Conservation (phyloP, 2,797 vertebrate genomes). For the Sitta carolinensis region DNA sequence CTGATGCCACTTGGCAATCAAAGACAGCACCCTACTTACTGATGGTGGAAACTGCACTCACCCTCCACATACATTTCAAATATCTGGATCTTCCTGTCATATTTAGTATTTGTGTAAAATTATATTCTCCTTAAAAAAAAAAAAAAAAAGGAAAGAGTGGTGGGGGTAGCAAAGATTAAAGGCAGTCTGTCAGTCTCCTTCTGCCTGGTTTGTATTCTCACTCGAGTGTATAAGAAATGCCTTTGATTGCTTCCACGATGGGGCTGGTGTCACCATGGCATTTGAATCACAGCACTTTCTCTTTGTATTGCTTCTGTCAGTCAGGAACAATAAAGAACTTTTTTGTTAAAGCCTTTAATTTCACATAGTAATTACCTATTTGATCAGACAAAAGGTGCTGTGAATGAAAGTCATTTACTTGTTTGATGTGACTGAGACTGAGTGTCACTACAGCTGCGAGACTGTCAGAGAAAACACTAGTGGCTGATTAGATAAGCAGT, state of each 20-base stretch:
- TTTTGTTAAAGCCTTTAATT: conserved; percentile 75
- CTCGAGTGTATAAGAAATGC: conserved; percentile 56
- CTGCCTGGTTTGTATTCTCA: conserved; percentile 46
- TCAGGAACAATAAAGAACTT: conserved; percentile 69
- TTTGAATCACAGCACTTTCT: conserved; percentile 30
- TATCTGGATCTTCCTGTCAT: not conserved
- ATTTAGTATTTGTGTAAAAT: conserved; percentile 30
- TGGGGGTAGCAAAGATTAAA: conserved; percentile 57
- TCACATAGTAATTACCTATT: conserved; percentile 76
- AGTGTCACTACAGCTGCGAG: conserved; percentile 68
- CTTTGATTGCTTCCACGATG: conserved; percentile 66
- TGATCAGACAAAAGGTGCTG: conserved; percentile 75
- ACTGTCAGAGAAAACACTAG: conserved; percentile 63
- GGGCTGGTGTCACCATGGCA: conserved; percentile 32
- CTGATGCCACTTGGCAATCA: not conserved
- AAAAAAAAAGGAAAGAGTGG: not conserved
- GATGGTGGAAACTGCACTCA: not conserved
- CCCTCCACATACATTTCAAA: not conserved
- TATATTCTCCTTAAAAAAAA: not conserved
- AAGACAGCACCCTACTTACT: not conserved
- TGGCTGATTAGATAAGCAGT: conserved; percentile 65
- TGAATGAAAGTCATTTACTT: conserved; percentile 71
- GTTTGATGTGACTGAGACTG: conserved; percentile 72
- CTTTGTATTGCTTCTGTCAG: conserved; percentile 65
- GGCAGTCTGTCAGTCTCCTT: conserved; percentile 63